A percentile compares a stretch with the other conserved stretches of the same genome.
These are phyloP conservation scores for Penelope pileata DNA, from an alignment of 2,113 vertebrate species.

Conservation along the genomic window DNA sequence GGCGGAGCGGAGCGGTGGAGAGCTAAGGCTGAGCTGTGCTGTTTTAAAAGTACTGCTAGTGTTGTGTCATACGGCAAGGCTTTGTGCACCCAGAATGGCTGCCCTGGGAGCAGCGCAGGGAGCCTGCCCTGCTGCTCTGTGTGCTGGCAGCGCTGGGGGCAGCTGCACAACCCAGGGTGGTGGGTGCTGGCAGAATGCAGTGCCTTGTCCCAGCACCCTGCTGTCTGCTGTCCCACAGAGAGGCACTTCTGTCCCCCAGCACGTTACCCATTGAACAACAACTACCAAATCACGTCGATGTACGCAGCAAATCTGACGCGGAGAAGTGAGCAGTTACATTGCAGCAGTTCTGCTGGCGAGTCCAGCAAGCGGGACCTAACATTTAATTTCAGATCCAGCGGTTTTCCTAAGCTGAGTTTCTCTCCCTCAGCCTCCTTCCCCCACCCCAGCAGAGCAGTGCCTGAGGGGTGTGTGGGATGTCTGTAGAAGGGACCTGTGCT, in stretches of 20 bases:
- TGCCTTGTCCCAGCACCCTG: neutral
- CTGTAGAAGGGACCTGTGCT: neutral
- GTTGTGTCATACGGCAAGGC: neutral
- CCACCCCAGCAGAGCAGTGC: neutral
- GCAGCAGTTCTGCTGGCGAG: neutral
- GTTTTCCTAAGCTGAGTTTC: neutral
- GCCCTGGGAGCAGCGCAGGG: neutral
- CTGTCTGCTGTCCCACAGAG: neutral
- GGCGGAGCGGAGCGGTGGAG: too few relatives aligned
- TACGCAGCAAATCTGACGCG: neutral
- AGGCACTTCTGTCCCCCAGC: fast-evolving
- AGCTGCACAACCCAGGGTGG: neutral
- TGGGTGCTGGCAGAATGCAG: neutral
- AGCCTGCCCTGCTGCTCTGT: fast-evolving
- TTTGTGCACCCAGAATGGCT: neutral
- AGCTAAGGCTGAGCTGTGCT: neutral
- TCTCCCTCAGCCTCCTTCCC: neutral
- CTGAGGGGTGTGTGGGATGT: neutral
- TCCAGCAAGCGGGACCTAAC: neutral
- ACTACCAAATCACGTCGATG: neutral
- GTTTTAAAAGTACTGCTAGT: neutral
- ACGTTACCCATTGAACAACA: neutral
- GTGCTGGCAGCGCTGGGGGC: neutral
- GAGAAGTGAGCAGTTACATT: neutral
- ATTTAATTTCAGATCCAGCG: neutral